Evolutionary conservation across 2,113 vertebrate species (phyloP), one percentile per base, ranked within the genome.

Genomic region (Orientallactaga bullata): DNA sequence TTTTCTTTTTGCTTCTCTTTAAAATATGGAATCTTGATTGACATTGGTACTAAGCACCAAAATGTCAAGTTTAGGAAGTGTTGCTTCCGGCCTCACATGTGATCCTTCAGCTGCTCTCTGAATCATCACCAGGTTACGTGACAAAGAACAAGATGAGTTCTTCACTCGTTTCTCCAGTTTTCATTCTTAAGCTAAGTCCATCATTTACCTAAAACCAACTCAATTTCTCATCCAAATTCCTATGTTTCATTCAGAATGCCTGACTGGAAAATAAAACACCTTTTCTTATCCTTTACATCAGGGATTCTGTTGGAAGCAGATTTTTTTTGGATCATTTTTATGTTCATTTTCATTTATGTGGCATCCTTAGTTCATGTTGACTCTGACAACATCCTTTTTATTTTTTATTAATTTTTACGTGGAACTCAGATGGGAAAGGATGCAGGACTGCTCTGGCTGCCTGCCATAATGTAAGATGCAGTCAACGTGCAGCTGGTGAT

Each of bases 401-500:
- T 63, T 86, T 93, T 92, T 81, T 11, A 73, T 94, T 94, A 96
- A 89, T 96, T 93, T 97, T 95, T 94, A 96, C 95, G 93, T 95
- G 76, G 42, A 60, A 42, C 90, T 96, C 85, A 95, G 85, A 97
- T 90, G 92, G 95, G 96, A 72, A 94, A 96, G 61, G 55, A 79
- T 93, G 71, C 37, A 17, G 71, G 90, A 90, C 71, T 90, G 85
- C 94, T 93, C 96, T 96, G 94, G 95, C 74, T 97, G 90, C 73
- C 96, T 93, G 92, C 95, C 85, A 81, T 95, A 85, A 95, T 91
- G 95, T 86, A 96, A 95, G 95, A 95, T 84, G 95, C 94, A 94
- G 90, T 96, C 96, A 97, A 95, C 60, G 94, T 97, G 96, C 96
- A 97, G 96, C 96, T 97, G 97, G 93, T 94, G 94, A 88, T 91